These are phyloP conservation scores for Poecilobothrus nobilitatus DNA, from an alignment of 2,888 invertebrate genomes.

Conservation along the genomic window DNA sequence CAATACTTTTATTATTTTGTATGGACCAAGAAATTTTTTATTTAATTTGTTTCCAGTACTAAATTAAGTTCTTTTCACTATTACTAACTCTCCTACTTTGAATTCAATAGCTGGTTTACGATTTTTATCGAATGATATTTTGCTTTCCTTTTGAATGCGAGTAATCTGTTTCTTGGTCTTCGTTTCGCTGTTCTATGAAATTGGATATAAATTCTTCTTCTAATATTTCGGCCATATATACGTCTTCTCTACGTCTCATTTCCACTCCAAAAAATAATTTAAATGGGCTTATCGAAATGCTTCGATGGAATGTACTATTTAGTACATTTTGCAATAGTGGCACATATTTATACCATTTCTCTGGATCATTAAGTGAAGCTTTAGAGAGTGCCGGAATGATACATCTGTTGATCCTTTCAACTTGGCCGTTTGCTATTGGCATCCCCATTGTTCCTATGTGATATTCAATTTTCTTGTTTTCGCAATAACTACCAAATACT, in stretches of 20 bases:
- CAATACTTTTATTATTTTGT: not conserved
- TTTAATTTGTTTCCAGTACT: not conserved
- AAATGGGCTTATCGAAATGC: conserved; percentile 11
- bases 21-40: not conserved
- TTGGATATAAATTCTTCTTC: too few species aligned
- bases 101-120: not conserved
- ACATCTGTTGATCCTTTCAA: not conserved
- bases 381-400: not conserved
- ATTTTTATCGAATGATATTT: not conserved
- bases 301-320: not conserved
- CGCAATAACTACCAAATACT: not conserved
- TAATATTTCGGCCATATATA: not conserved
- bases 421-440: too few species aligned
- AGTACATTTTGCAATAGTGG: too few species aligned
- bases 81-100: not conserved
- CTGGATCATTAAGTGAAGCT: not conserved
- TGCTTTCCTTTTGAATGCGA: not conserved
- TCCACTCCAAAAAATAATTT: conserved; percentile 5
- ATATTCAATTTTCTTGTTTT: not conserved
- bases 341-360: too few species aligned
- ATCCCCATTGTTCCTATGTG: not conserved
- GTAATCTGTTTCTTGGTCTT: not conserved
- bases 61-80: not conserved
- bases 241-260: not conserved
- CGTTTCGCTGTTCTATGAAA: too few species aligned